Conservation (phyloP, 1,140 invertebrate species). For the Drosophila quadrilineata region DNA sequence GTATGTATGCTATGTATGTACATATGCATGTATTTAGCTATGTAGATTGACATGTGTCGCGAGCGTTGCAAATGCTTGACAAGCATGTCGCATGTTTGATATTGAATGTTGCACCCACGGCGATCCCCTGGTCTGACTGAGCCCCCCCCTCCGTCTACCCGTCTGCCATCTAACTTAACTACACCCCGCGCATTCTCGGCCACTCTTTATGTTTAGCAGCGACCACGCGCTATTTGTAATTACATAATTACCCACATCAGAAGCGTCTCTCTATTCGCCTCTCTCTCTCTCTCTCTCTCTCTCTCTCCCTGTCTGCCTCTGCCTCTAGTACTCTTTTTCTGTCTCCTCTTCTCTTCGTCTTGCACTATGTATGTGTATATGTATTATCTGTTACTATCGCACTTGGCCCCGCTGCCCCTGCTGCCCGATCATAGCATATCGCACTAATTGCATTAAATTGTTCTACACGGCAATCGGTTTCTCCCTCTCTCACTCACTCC, state of each 20-base stretch:
- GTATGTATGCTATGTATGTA: background rate
- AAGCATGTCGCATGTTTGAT: constrained; percentile 19
- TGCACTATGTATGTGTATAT: background rate
- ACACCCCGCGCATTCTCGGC: too few species aligned
- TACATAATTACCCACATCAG: constrained; percentile 26
- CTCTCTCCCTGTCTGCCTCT: background rate
- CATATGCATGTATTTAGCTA: background rate
- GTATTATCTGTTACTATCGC: background rate
- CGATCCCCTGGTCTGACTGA: background rate
- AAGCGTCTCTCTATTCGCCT: background rate
- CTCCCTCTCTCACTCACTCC: too few species aligned
- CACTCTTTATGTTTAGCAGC: too few species aligned
- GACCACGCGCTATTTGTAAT: constrained; percentile 69
- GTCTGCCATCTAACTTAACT: too few species aligned
- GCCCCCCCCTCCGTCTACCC: too few species aligned
- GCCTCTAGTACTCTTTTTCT: background rate
- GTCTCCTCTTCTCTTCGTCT: too few species aligned
- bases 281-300: background rate
- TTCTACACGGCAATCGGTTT: constrained; percentile 55
- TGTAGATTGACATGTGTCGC: constrained; percentile 49
- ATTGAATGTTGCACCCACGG: constrained; percentile 25
- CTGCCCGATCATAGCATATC: constrained; percentile 41
- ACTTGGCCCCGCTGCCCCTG: background rate
- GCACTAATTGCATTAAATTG: constrained; percentile 78
- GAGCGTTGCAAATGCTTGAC: constrained; percentile 20